Evolutionary conservation across 2,113 vertebrate genomes (phyloP), one percentile per base, ranked within the genome.

Genomic region (Alexandromys fortis): DNA sequence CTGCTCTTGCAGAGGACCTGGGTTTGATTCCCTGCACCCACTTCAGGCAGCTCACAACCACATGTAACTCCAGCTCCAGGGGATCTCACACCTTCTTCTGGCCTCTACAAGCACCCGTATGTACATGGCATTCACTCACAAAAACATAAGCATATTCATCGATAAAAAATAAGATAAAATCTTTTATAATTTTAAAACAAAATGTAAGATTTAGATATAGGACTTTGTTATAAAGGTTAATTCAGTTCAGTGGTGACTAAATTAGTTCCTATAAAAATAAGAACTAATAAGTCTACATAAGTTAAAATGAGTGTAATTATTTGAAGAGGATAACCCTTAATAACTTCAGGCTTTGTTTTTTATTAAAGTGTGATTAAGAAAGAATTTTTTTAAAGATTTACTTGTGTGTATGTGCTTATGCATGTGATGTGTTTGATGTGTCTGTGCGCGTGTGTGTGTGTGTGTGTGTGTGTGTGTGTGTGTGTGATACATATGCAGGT

Each of bases 251-350:
- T 61, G 42, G 22, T 90, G 8, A 30, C 38, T n/a, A 6, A 87
- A 52, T 88, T 55, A 72, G 67, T 38, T 72, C 35, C 67, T 82
- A 78, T 83, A 94, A 82, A 96, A 92, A 94, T 92, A 94, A 58
- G 24, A 86, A 68, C 24, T 68, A 79, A 68, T 83, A 94, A 93
- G 8, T 61, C 22, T 45, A 86, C 1, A 6, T 89, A 1, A 55
- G 33, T 88, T 76, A 76, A 88, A 22, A 35, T 12, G 0, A 8
- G 45, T 55, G 14, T 14, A 89, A 16, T 86, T 45, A 90, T 5
- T 38, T 7, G 17, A 42, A 93, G 47, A 96, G 92, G 85, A 30
- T 90, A 92, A 72, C 47, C 87, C 1, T 78, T 16, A 94, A 85
- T 94, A 90, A 95, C 61, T 73, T 33, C 35, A 78, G 19, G 28